Percentiles rank a stretch among this genome's conserved stretches.
These are phyloP conservation scores for Puntigrus tetrazona DNA, from an alignment of 2,113 vertebrate genomes.

Conservation along the genomic window DNA sequence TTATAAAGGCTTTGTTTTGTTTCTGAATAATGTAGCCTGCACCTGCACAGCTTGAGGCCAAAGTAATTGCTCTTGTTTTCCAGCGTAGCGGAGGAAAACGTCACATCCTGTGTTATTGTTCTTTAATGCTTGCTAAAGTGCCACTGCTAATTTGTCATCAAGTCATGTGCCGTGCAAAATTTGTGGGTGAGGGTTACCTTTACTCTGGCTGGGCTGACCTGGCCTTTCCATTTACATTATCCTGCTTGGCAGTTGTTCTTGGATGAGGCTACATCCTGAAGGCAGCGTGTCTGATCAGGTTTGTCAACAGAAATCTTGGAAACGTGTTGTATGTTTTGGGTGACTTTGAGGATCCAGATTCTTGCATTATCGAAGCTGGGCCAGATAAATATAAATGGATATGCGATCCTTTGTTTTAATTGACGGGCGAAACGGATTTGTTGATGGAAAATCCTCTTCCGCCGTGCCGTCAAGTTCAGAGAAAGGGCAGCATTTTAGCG, in stretches of 20 bases:
- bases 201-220: not conserved
- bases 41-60: conserved; percentile 26
- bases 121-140: conserved; percentile 26
- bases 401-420: conserved; percentile 23
- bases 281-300: not conserved
- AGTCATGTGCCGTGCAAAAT: not conserved
- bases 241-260: conserved; percentile 9
- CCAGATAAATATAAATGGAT: conserved; percentile 5
- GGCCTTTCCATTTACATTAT: not conserved
- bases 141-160: conserved; percentile 26
- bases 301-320: not conserved
- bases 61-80: conserved; percentile 36
- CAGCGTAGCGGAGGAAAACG: not conserved
- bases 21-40: conserved; percentile 5
- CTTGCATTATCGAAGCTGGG: not conserved
- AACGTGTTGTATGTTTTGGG: conserved; percentile 3
- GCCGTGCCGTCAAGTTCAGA: conserved; percentile 15
- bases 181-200: not conserved
- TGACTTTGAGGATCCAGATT: conserved; percentile 30
- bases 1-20: conserved; percentile 19
- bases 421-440: not conserved
- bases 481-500: not conserved
- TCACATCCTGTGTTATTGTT: conserved; percentile 47
- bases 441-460: conserved; percentile 22
- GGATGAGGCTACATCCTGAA: not conserved